These are phyloP conservation scores for Drosophila austrosaltans DNA, from an alignment of 2,888 invertebrate genomes.

Conservation along the genomic window DNA sequence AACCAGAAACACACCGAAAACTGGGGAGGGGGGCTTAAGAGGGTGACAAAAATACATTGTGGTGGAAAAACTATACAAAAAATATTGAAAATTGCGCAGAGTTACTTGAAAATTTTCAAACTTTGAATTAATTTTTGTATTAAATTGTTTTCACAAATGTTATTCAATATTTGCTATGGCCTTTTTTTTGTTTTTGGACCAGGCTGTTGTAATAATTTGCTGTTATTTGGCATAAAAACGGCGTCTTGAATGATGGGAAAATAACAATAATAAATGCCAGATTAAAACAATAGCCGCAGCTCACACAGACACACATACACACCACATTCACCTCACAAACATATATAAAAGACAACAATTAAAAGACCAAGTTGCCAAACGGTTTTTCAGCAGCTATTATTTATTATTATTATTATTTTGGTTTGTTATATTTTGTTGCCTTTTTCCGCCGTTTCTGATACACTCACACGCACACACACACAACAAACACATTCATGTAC, in stretches of 20 bases:
- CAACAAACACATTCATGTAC: constrained; percentile 37
- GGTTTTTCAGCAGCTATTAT: constrained; percentile 61
- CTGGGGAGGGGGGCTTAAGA: constrained; percentile 26
- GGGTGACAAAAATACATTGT: constrained; percentile 67
- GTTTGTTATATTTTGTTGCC: constrained; percentile 16
- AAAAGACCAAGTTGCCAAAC: constrained; percentile 49
- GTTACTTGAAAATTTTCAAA: neutral
- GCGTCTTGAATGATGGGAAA: constrained; percentile 55
- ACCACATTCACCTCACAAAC: constrained; percentile 18
- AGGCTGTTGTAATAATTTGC: constrained; percentile 53
- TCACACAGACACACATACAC: neutral
- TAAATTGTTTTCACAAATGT: neutral
- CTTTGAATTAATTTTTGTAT: neutral
- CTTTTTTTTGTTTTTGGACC: neutral
- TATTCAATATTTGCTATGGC: neutral
- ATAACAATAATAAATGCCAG: constrained; percentile 57
- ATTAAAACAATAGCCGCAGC: neutral
- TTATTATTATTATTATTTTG: constrained; percentile 69
- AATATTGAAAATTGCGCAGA: constrained; percentile 15
- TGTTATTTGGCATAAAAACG: constrained; percentile 64
- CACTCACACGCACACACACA: constrained; percentile 26
- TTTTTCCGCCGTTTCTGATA: constrained; percentile 30
- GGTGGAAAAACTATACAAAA: constrained; percentile 38
- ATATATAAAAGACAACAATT: constrained; percentile 44
- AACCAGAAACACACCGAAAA: constrained; percentile 31